Evolutionary conservation across 2,113 vertebrate species (phyloP), one percentile per base, ranked within the genome.

Genomic region (Damaliscus lunatus): DNA sequence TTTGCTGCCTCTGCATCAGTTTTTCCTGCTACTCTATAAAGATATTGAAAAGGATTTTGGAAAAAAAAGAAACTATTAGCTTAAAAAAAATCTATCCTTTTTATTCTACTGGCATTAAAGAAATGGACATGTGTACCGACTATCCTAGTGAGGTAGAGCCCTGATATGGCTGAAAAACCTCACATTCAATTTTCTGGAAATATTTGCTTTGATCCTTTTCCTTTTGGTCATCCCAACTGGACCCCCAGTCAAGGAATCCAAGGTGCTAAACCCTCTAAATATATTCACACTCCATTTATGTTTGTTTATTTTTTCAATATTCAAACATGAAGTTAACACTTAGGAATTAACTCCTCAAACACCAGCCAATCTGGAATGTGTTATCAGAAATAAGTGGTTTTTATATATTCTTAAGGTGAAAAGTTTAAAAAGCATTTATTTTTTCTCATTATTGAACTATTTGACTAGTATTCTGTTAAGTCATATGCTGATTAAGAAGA

Each of bases 21-120:
- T 93, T 97, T 97, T 93, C 89, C 93, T 91, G 90, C 31, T 88
- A 77, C 50, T 94, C 71, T 86, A 93, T 64, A 92, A 90, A 90
- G 84, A 95, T 8, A 81, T 55, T 62, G 16, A 97, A 97, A 91
- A 81, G 36, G 13, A 52, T 91, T 97, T 71, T 2, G 3, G 64
- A 77, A 19, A 84, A 90, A 92, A 92, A 29, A 52, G 1, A 3
- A 81, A 46, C 92, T 89, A 62, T 94, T 96, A 94, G 52, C 16
- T 62, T 46, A 8, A 16, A 78, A 33, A 71, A 50, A 83, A 29
- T 2, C 33, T 48, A 40, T 83, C 21, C 33, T 91, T 97, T 97
- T 95, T 60, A 84, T 53, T 92, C 52, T 36, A 13, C 13, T 84
- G 52, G 27, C 25, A 83, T 90, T 87, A 84, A 94, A 96, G 55